Percentiles rank a stretch among this genome's conserved stretches.
These are phyloP conservation scores for Dromaius novaehollandiae DNA, from an alignment of 2,113 vertebrate species.

Conservation along the genomic window DNA sequence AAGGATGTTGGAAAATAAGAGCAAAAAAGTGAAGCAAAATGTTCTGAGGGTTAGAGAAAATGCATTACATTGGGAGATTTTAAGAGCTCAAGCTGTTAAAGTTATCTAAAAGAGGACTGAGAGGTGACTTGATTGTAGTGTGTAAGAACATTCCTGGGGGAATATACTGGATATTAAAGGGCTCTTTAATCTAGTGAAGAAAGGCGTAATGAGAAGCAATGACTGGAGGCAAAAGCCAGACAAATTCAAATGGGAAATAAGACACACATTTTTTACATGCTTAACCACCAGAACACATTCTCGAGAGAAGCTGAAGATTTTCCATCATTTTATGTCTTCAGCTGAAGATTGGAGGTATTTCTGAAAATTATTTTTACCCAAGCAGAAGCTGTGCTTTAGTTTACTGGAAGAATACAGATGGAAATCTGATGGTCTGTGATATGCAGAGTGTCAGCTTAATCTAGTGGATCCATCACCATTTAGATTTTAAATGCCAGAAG, in stretches of 20 bases:
- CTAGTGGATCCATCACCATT: background rate
- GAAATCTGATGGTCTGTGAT: background rate
- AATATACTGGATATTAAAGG: slow-evolving; percentile 44
- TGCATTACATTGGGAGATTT: background rate
- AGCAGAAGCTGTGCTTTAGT: background rate
- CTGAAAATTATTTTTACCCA: background rate
- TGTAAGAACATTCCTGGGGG: slow-evolving; percentile 22
- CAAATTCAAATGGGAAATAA: slow-evolving; percentile 30
- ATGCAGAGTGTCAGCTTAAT: background rate
- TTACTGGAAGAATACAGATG: background rate
- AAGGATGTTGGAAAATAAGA: background rate
- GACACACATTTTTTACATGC: slow-evolving; percentile 13
- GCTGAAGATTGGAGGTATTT: background rate
- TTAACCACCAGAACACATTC: slow-evolving; percentile 47
- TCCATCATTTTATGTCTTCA: background rate
- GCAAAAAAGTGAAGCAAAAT: background rate
- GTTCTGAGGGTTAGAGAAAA: background rate
- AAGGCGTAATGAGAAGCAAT: slow-evolving; percentile 32
- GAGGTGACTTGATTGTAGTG: background rate
- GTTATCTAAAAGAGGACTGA: background rate
- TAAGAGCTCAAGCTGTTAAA: background rate
- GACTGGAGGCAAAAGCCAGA: slow-evolving; percentile 29
- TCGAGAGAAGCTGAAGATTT: slow-evolving; percentile 10
- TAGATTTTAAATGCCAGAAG: background rate
- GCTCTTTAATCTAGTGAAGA: slow-evolving; percentile 55